Base-by-base conservation (phyloP, 2,113 vertebrate genomes). In the Himantopus leucocephalus region DNA sequence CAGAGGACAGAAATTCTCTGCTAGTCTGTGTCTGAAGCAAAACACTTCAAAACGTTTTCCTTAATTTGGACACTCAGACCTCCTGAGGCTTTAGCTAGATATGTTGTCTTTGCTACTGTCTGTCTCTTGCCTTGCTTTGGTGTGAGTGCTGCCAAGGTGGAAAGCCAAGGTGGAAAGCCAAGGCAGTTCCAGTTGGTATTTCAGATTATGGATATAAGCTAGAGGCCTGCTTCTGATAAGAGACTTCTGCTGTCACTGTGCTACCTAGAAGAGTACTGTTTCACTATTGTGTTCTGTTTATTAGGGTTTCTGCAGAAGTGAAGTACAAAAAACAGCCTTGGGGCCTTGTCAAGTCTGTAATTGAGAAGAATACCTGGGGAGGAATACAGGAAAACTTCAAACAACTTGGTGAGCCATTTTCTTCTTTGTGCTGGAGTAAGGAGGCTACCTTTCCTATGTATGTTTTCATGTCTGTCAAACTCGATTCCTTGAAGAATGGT, bases 291-390 rank as follows among this genome's bases (percentile, higher is more conserved):
- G 14, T 94, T 86, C 86, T 90, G 48, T 79, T 86, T 92, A 39
- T 60, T 90, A 99, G 99, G 97, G 98, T 99, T 85, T 99, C 98
- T 64, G 98, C 99, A 22, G 99, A 99, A 94, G 98, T 99, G 82
- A 99, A 99, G 88, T 99, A 99, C 89, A 99, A 97, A 96, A 99
- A 99, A 96, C 99, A 99, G 73, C 99, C 99, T 2, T 99, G 99
- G 99, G 98, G 99, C 35, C 97, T 99, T 94, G 85, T 99, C 75
- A 99, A 99, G 96, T 99, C 99, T 84, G 98, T 99, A 95, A 99
- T 99, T 6, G 99, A 99, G 87, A 99, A 99, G 98, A 99, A 99
- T 97, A 99, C 99, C n/a, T 99, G 99, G 99, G 98, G 99, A 74
- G 99, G 99, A 45, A 96, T 99, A 85, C 98, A 99, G 60, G 98